Evolutionary conservation across 2,113 vertebrate species (phyloP), one percentile per base, ranked within the genome.

Genomic region (Hemibagrus wyckioides): DNA sequence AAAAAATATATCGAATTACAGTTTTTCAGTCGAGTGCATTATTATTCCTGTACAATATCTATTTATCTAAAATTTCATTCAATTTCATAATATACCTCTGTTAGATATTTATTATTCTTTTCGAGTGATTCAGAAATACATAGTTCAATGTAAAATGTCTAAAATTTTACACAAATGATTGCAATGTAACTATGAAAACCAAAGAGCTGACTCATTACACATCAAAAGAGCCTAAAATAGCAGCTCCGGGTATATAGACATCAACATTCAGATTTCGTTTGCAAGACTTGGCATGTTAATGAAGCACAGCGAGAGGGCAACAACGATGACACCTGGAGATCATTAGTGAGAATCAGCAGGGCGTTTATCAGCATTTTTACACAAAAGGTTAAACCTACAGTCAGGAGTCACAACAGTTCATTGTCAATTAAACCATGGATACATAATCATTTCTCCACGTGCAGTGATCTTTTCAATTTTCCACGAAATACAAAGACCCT

Each of bases 161-260:
- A 65, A 9, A 9, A 63, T 15, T 33, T 65, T 65, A 33, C 0
- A 65, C 30, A 9, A 36, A 71, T 36, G 36, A 36, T 71, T 71
- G 67, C 23, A 28, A 23, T 48, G 14, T 13, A 75, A 75, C 23
- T 25, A 48, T 75, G 17, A 28, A 75, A 75, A 44, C 3, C 23
- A 75, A 76, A 48, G 11, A 28, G 41, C 41, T 28, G 25, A 6
- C 73, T 23, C 33, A 71, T 71, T 19, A 39, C 67, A 71, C 30
- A 71, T 71, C 19, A 36, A 36, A 21, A 33, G n/a, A 39, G 33
- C 67, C 67, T 71, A 71, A 23, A 41, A 71, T 33, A 71, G 39
- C 28, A 56, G 69, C 69, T 89, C 73, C 77, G 41, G 75, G 83
- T 57, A 86, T 81, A 87, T 75, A 83, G 85, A 52, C 75, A 86